Evolutionary conservation across 2,113 vertebrate species (phyloP), one percentile per base, ranked within the genome.

Genomic region (Epinephelus cyanopodus): DNA sequence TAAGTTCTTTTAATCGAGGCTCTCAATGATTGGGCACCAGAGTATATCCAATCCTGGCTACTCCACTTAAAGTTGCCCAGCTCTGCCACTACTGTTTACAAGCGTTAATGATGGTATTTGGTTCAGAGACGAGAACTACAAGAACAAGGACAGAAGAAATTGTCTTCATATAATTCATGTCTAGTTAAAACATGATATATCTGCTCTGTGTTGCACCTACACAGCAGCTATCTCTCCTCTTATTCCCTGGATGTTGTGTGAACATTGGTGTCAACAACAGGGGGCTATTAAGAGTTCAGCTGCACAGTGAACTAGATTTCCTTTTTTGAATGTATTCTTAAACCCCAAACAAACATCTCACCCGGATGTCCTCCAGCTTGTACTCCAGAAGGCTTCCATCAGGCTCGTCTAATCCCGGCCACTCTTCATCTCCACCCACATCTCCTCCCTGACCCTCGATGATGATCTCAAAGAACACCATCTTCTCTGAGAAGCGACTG

Each of bases 391-490:
- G 83, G 81, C 93, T 97, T 27, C 91, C 93, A 45, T 97, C 97
- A 0, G 97, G 95, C 81, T 96, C 96, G 1, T 93, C 96, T 0
- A 96, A 88, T 25, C 96, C 96, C 0, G 88, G 88, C 97, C 96
- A 97, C 79, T 95, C 94, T 0, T 94, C 95, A 3, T 96, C 96
- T 0, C 89, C 95, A 4, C 93, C 96, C 25, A 94, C 93, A 0
- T 96, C 96, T 3, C 95, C 89, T 37, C 87, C 90, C 48, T 90
- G 89, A 2, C 85, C 85, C 45, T 95, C 95, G 6, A 94, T 72
- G 91, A 98, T 96, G 75, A 98, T 95, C 92, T 98, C 97, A 0
- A 98, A 98, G 94, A 98, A 98, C 61, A 98, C 96, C 76, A 97
- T 89, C 92, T 98, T 98, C 92, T 98, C 97, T 0, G 97, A 97